These are phyloP conservation scores for Patella vulgata DNA, from an alignment of 1,140 invertebrate species.

Conservation along the genomic window DNA sequence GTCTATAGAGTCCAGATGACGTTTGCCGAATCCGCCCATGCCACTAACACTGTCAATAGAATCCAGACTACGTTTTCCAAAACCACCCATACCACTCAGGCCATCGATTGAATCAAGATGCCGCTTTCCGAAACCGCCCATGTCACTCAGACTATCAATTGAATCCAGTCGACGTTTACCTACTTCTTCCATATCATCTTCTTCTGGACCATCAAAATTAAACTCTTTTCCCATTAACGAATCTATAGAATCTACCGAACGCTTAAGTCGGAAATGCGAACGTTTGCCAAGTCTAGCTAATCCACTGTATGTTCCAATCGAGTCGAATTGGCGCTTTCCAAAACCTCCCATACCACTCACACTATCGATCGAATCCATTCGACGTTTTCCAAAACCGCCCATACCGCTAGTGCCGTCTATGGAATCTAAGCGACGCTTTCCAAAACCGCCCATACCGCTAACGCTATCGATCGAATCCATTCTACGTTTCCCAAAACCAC, in stretches of 20 bases:
- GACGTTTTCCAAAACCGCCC: constrained; percentile 13
- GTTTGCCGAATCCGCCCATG: no score
- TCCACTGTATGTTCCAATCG: constrained; percentile 3
- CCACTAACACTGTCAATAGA: no score
- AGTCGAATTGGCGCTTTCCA: constrained; percentile 21
- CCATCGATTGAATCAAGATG: constrained; percentile 9
- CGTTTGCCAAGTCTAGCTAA: constrained; percentile 23
- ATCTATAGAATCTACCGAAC: no score
- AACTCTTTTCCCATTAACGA: no score
- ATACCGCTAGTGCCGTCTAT: constrained; percentile 1
- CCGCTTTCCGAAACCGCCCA: constrained; percentile 9
- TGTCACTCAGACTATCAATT: not conserved
- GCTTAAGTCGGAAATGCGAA: constrained; percentile 11
- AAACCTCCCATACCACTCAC: constrained; percentile 17
- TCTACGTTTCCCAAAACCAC: constrained; percentile 12
- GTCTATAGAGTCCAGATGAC: constrained; percentile 20
- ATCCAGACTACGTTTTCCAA: constrained; percentile 11
- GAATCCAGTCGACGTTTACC: not conserved
- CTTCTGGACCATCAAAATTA: no score
- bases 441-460: no score
- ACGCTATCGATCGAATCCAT: constrained; percentile 12
- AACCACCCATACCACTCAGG: not conserved
- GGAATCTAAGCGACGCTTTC: not conserved
- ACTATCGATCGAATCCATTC: constrained; percentile 23
- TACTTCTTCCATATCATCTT: no score